Percentiles rank a stretch among this genome's conserved stretches.
Evolutionary conservation across 1,140 invertebrate species (phyloP).

Genomic region (Drosophila suzukii): DNA sequence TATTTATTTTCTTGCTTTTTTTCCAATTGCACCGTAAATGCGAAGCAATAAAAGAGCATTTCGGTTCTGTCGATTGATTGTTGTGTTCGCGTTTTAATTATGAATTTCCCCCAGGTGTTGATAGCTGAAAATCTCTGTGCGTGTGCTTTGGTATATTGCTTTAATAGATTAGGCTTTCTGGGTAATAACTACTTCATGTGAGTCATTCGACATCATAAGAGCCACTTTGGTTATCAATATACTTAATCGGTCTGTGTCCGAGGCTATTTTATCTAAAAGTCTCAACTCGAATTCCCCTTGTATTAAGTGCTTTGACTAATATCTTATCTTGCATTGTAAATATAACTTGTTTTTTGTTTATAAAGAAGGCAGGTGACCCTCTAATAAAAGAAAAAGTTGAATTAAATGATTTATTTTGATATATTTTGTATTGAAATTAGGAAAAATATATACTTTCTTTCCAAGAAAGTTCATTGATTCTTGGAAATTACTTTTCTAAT

Average conservation of each 20-base stretch:
- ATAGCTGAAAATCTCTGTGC: background rate
- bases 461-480: background rate
- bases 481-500: background rate
- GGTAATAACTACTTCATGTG: background rate
- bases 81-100: conserved; percentile 5
- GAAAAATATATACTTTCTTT: background rate
- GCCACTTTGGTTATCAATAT: conserved; percentile 19
- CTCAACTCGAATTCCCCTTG: background rate
- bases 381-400: conserved; percentile 2
- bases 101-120: conserved; percentile 8
- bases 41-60: conserved; percentile 14
- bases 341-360: conserved; percentile 1
- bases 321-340: conserved; percentile 27
- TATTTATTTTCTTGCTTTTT: conserved; percentile 6
- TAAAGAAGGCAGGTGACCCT: background rate
- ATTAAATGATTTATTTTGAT: background rate
- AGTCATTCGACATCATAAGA: conserved; percentile 16
- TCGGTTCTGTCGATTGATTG: conserved; percentile 32
- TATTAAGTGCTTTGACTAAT: conserved; percentile 1
- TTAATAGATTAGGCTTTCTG: conserved; percentile 1
- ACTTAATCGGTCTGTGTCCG: background rate
- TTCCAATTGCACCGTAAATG: conserved; percentile 28
- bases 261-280: conserved; percentile 2
- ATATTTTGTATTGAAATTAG: too few relatives aligned
- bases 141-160: background rate